Percentiles rank a stretch among this genome's conserved stretches.
These are phyloP conservation scores for Lemur catta DNA, from an alignment of 2,797 vertebrate species.

Conservation along the genomic window DNA sequence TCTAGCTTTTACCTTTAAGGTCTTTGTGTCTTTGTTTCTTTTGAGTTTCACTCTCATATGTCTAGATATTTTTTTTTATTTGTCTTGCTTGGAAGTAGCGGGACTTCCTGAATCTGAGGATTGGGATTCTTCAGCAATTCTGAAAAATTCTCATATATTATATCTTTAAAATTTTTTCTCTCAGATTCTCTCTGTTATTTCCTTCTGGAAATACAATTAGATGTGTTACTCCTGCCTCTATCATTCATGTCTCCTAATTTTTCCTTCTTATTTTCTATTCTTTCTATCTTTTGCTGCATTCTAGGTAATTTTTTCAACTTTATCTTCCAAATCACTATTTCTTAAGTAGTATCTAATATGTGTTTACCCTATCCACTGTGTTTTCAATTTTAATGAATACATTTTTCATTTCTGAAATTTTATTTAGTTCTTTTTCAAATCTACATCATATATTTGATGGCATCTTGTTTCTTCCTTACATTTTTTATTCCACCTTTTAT, in stretches of 20 bases:
- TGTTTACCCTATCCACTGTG: not conserved
- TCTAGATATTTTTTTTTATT: conserved; percentile 37
- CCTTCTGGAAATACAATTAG: not conserved
- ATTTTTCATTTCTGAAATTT: conserved; percentile 31
- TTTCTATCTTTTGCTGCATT: not conserved
- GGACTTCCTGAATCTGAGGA: not conserved
- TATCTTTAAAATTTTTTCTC: not conserved
- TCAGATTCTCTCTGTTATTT: not conserved
- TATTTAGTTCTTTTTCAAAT: not conserved
- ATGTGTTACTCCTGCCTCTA: not conserved
- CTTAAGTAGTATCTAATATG: not conserved
- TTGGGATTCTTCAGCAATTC: conserved; percentile 25
- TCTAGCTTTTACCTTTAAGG: not conserved
- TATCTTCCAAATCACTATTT: not conserved
- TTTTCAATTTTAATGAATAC: conserved; percentile 15
- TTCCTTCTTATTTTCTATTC: not conserved
- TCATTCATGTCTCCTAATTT: not conserved
- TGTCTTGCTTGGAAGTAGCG: not conserved
- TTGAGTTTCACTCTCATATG: not conserved
- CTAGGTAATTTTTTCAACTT: conserved; percentile 10
- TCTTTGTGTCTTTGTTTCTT: not conserved
- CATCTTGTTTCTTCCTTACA: not conserved
- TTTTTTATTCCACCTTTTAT: not conserved
- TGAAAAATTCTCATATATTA: conserved; percentile 10
- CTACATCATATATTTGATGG: not conserved